Evolutionary conservation across 2,888 invertebrate genomes (phyloP).

Genomic region (Lasioglossum vierecki): DNA sequence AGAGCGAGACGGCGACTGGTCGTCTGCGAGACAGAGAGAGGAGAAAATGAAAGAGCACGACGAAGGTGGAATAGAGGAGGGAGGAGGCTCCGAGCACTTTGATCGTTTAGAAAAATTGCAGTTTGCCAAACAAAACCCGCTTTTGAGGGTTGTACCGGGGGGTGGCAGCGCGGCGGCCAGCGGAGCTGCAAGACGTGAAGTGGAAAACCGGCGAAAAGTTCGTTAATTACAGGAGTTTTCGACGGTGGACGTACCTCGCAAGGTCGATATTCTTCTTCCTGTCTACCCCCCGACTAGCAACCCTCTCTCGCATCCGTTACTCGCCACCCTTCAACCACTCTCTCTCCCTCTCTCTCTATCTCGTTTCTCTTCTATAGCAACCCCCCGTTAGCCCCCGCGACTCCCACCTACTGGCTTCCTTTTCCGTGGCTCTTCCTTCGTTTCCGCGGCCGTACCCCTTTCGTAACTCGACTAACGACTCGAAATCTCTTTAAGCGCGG

Average conservation of each 20-base stretch:
- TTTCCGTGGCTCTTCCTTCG: slow-evolving; percentile 31
- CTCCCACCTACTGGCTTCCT: slow-evolving; percentile 11
- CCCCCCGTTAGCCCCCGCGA: neutral
- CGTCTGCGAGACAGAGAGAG: neutral
- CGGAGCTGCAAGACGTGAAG: slow-evolving; percentile 59
- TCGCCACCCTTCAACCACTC: slow-evolving; percentile 15
- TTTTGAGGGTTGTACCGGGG: slow-evolving; percentile 33
- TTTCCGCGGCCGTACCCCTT: slow-evolving; percentile 45
- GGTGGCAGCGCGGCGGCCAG: neutral
- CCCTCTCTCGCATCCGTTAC: slow-evolving; percentile 15
- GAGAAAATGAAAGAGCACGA: neutral
- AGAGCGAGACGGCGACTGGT: neutral
- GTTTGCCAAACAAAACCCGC: slow-evolving; percentile 72
- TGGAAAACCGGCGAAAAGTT: slow-evolving; percentile 75
- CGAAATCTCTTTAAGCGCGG: slow-evolving; percentile 71
- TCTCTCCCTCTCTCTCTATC: slow-evolving; percentile 9
- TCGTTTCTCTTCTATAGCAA: neutral
- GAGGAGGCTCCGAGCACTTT: slow-evolving; percentile 54
- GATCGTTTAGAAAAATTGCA: slow-evolving; percentile 75
- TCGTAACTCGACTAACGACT: slow-evolving; percentile 71
- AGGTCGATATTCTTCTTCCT: slow-evolving; percentile 64
- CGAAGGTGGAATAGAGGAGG: neutral
- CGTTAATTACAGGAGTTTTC: slow-evolving; percentile 77
- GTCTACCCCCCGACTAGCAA: slow-evolving; percentile 12
- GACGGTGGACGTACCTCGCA: slow-evolving; percentile 60